Percentiles rank a stretch among this genome's conserved stretches.
These are phyloP conservation scores for Coelinius sp. DNA, from an alignment of 2,888 invertebrate genomes.

Conservation along the genomic window DNA sequence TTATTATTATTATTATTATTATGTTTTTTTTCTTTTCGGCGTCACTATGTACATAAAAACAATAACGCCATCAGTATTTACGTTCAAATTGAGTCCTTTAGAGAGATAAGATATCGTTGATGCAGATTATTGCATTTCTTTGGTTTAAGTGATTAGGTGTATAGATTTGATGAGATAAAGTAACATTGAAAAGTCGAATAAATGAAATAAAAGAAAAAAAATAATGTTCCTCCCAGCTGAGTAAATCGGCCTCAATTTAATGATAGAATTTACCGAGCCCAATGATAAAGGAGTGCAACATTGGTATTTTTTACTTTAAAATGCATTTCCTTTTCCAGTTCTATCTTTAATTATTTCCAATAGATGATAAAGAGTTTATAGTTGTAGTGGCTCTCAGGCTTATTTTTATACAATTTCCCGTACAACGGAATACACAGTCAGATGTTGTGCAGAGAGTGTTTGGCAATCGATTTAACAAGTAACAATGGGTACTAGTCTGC, in stretches of 20 bases:
- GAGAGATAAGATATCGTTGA: background rate
- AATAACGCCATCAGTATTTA: constrained; percentile 19
- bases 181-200: constrained; percentile 29
- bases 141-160: background rate
- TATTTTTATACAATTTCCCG: constrained; percentile 18
- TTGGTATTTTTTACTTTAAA: constrained; percentile 10
- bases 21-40: background rate
- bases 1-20: no score
- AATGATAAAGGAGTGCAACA: constrained; percentile 1
- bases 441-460: background rate
- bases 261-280: constrained; percentile 31
- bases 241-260: constrained; percentile 69
- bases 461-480: constrained; percentile 3
- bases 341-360: background rate
- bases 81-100: background rate
- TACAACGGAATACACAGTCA: background rate
- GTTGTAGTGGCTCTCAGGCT: constrained; percentile 16
- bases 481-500: background rate
- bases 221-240: constrained; percentile 70
- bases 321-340: constrained; percentile 2
- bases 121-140: constrained; percentile 1
- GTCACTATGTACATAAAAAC: constrained; percentile 9
- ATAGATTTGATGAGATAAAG: background rate
- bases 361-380: background rate
- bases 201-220: constrained; percentile 54